Evolutionary conservation across 2,797 vertebrate genomes (phyloP).

Genomic region (Allobates femoralis): DNA sequence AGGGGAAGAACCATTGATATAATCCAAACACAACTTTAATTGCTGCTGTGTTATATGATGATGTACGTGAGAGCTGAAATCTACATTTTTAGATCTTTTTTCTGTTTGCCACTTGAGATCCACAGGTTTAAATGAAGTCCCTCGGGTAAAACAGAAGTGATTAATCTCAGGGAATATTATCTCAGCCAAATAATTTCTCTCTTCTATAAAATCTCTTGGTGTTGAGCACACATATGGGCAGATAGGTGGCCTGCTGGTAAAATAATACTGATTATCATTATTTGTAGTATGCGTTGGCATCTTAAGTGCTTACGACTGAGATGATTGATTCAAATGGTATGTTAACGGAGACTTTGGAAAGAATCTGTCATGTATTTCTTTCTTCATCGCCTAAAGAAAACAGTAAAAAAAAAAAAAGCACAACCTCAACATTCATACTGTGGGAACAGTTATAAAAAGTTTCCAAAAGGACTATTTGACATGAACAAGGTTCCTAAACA

Average conservation of each 20-base stretch:
- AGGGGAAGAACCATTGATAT: conserved; percentile 64
- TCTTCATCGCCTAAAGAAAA: conserved; percentile 4
- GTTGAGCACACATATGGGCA: conserved; percentile 63
- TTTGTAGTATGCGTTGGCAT: neutral
- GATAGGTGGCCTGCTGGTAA: conserved; percentile 55
- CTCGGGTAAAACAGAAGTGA: conserved; percentile 63
- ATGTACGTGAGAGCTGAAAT: conserved; percentile 7
- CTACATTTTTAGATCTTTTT: neutral
- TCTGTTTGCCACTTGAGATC: conserved; percentile 52
- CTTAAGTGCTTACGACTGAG: neutral
- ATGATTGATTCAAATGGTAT: neutral
- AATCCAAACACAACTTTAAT: conserved; percentile 68
- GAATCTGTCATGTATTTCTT: neutral
- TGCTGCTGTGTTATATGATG: conserved; percentile 51
- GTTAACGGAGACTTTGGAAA: neutral
- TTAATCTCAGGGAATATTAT: conserved; percentile 70
- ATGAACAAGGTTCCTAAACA: too few relatives aligned
- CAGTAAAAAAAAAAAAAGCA: neutral
- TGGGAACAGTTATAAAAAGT: neutral
- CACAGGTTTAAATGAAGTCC: conserved; percentile 67
- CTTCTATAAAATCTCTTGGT: conserved; percentile 63
- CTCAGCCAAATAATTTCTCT: conserved; percentile 60
- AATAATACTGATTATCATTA: conserved; percentile 1
- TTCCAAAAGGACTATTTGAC: too few relatives aligned
- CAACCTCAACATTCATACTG: neutral